A percentile compares a stretch with the other conserved stretches of the same genome.
These are phyloP conservation scores for Planococcus citri DNA, from an alignment of 1,140 invertebrate species.

Conservation along the genomic window DNA sequence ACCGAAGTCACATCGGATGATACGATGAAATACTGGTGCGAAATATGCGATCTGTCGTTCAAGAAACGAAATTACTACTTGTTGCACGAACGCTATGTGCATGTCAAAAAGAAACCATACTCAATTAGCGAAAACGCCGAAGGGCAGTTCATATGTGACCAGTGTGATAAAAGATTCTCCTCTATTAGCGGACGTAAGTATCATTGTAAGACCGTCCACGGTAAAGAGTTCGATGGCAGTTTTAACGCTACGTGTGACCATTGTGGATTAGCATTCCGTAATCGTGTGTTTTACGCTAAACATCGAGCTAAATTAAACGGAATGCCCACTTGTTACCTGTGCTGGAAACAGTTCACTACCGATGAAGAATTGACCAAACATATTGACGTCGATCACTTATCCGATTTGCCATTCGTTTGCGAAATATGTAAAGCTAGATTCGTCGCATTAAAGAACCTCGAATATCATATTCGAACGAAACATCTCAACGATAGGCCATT, in stretches of 20 bases:
- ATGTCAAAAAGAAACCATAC: background rate
- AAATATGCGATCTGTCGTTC: background rate
- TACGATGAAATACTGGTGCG: background rate
- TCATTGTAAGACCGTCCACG: background rate
- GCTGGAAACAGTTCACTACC: background rate
- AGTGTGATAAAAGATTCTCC: background rate
- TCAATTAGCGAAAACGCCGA: background rate
- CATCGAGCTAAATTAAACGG: background rate
- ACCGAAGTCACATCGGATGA: too few relatives aligned
- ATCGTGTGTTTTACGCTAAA: slow-evolving; percentile 7
- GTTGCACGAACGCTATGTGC: slow-evolving; percentile 3
- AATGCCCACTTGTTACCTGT: background rate
- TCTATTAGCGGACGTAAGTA: background rate
- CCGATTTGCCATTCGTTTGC: slow-evolving; percentile 8
- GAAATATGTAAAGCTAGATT: background rate
- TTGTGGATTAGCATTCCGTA: background rate
- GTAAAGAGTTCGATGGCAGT: background rate
- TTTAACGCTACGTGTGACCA: background rate
- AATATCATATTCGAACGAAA: background rate
- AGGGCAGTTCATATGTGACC: background rate
- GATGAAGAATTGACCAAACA: background rate
- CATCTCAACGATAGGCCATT: background rate
- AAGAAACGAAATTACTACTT: background rate
- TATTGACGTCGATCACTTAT: background rate
- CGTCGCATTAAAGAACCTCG: background rate